These are phyloP conservation scores for Pygoscelis antarcticus DNA, from an alignment of 2,113 vertebrate genomes.

Conservation along the genomic window DNA sequence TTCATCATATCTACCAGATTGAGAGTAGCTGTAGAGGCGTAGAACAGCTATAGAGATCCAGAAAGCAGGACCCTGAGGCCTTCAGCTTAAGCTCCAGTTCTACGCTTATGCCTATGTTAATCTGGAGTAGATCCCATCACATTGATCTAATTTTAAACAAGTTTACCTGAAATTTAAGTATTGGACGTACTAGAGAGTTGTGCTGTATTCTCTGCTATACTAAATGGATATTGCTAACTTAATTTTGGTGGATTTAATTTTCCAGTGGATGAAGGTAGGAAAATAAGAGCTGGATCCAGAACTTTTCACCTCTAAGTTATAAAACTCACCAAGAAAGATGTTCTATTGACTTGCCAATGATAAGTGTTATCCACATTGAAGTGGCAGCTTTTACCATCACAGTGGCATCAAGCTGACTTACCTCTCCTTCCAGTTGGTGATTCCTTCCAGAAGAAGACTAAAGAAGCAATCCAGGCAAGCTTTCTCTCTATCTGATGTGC, in stretches of 20 bases:
- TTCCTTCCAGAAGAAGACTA: not conserved
- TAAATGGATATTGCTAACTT: not conserved
- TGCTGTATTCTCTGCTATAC: not conserved
- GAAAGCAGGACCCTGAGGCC: constrained; percentile 12
- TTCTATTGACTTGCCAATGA: not conserved
- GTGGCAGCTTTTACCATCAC: not conserved
- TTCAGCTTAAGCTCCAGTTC: not conserved
- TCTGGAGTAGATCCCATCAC: not conserved
- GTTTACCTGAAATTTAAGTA: not conserved
- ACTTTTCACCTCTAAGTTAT: not conserved
- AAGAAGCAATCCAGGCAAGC: not conserved
- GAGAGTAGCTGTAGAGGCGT: not conserved
- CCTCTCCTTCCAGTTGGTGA: not conserved
- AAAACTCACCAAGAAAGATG: not conserved
- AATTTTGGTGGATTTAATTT: not conserved
- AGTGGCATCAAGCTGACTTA: not conserved
- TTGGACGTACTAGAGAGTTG: not conserved
- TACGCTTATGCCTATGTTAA: not conserved
- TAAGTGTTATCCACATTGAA: not conserved
- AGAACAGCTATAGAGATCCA: not conserved
- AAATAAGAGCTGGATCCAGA: not conserved
- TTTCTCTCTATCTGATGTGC: not conserved
- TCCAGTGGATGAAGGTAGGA: not conserved
- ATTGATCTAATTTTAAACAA: not conserved
- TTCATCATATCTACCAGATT: not conserved